A percentile compares a stretch with the other conserved stretches of the same genome.
These are phyloP conservation scores for Channa maculata DNA, from an alignment of 2,113 vertebrate genomes.

Conservation along the genomic window DNA sequence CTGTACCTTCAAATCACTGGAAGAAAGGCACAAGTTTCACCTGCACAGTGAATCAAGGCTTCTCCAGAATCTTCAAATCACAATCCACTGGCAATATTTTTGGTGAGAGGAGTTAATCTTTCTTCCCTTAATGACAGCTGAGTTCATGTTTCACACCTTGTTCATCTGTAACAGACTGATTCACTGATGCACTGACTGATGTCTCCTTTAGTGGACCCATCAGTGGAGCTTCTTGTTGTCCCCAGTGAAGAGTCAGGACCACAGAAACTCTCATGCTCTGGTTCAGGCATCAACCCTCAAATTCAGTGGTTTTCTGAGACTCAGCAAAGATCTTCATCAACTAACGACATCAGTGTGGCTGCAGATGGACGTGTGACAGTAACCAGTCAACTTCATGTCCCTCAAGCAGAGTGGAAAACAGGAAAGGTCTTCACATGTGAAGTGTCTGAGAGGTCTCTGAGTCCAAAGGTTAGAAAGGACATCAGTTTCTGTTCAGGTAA, in stretches of 20 bases:
- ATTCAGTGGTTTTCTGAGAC: slow-evolving; percentile 66
- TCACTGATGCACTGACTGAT: not conserved
- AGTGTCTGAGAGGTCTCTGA: slow-evolving; percentile 48
- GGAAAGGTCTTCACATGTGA: slow-evolving; percentile 66
- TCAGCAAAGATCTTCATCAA: not conserved
- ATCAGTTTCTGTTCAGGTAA: slow-evolving; percentile 78
- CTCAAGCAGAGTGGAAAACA: slow-evolving; percentile 65
- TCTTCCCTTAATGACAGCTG: not conserved
- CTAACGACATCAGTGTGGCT: slow-evolving; percentile 27
- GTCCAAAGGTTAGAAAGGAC: accelerated
- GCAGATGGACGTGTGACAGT: slow-evolving; percentile 60
- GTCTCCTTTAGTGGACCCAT: slow-evolving; percentile 56
- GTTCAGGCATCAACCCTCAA: slow-evolving; percentile 69
- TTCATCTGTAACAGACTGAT: not conserved
- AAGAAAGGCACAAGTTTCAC: not conserved
- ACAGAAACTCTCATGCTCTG: slow-evolving; percentile 69
- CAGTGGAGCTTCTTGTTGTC: slow-evolving; percentile 60
- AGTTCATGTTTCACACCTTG: not conserved
- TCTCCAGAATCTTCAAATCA: not conserved
- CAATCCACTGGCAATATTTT: slow-evolving; percentile 11
- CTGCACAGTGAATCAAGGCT: slow-evolving; percentile 58
- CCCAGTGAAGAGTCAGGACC: slow-evolving; percentile 8
- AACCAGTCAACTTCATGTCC: slow-evolving; percentile 59
- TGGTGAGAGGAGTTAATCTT: slow-evolving; percentile 45
- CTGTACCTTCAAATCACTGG: not conserved